Conservation (phyloP, 2,113 vertebrate genomes). For the Heterocephalus glaber region DNA sequence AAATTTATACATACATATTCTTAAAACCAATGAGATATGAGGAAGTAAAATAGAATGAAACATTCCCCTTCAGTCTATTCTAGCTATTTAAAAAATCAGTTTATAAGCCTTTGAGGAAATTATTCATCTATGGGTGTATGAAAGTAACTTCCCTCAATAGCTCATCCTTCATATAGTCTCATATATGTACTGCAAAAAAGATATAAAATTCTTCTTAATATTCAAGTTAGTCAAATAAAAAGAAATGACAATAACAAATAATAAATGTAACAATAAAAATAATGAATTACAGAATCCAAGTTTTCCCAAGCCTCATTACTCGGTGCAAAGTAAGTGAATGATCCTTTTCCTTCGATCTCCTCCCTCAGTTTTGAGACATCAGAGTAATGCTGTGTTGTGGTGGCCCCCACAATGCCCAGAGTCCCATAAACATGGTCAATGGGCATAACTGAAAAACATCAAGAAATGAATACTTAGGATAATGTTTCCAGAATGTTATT, state of each 20-base stretch:
- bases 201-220: neutral
- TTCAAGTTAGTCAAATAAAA: neutral
- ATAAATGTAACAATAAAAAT: neutral
- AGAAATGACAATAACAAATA: neutral
- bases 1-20: neutral
- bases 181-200: neutral
- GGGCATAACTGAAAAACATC: constrained; percentile 89
- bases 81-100: neutral
- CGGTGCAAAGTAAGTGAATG: constrained; percentile 96
- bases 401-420: constrained; percentile 92
- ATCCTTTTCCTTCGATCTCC: constrained; percentile 95
- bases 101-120: neutral
- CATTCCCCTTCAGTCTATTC: neutral
- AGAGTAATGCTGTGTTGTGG: constrained; percentile 90
- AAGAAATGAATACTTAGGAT: neutral
- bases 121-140: neutral
- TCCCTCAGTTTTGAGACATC: constrained; percentile 90
- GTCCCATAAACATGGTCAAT: constrained; percentile 96
- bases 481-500: neutral
- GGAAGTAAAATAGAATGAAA: neutral
- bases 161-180: neutral
- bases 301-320: constrained; percentile 96
- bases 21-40: neutral
- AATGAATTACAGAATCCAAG: constrained; percentile 89
- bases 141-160: neutral